Evolutionary conservation across 2,797 vertebrate genomes (phyloP), one percentile per base, ranked within the genome.

Genomic region (Serranus cabrilla): DNA sequence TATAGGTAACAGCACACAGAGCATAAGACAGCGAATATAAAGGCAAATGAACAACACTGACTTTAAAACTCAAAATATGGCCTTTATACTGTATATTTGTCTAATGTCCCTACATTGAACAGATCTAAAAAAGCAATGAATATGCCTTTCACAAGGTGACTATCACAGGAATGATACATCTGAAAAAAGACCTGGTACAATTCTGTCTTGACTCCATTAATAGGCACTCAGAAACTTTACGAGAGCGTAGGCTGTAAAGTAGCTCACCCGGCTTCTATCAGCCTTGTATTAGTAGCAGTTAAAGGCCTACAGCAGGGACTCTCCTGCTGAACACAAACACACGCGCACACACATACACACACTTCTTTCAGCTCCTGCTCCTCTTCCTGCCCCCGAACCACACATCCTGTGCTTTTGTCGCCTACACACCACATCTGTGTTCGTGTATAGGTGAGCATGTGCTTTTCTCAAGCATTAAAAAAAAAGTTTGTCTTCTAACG

Each of bases 401-500:
- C 92, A 93, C 90, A 92, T 94, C 94, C 94, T 95, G 94, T 94
- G 85, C 86, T 84, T 85, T 82, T 80, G 83, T 87, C 78, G 80
- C 87, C 88, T 90, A 88, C 89, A 90, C 80, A 81, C 80, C 84
- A 87, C 91, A 91, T 91, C 73, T 90, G 89, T 78, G 71, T 68
- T 71, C 25, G 37, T 8, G 16, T 68, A 61, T 78, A 87, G 89
- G 87, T 87, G 78, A 80, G 71, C 34, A 45, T 63, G 71, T 66
- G 65, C 66, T 78, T 63, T 72, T 86, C 58, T 81, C 11, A 46
- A 72, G 62, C 21, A 69, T 62, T 13, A 68, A 21, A 49, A 54
- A 56, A 58, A 59, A 17, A 12, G 40, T 10, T 52, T 5, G 31
- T 74, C 54, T 78, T 76, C 57, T 76, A 57, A 50, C 3, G 17